Base-by-base conservation (phyloP, 2,113 vertebrate species). In the Sander vitreus region DNA sequence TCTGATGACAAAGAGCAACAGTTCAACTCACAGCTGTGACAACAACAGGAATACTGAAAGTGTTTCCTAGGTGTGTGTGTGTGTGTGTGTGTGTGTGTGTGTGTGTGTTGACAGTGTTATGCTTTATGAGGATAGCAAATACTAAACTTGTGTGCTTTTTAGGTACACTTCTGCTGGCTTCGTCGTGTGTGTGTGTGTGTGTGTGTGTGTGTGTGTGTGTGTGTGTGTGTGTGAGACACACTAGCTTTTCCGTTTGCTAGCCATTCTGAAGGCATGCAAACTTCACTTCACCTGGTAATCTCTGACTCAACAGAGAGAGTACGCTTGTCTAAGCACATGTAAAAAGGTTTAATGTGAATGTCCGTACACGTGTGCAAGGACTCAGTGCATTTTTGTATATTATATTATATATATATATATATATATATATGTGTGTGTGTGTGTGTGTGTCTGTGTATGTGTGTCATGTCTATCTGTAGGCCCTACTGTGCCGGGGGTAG, bases 391-490 rank as follows among this genome's bases (percentile, higher is more conserved):
- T 39, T 39, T 71, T 25, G 54, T 15, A 7, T 51, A 27, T 27
- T 27, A 27, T 27, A 27, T 27, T 27, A 3, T 21, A 15, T 30
- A 27, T 30, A 4, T 30, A 30, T 30, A 2, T 27, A 3, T 27
- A 2, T 27, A 27, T 27, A 3, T 30, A 4, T 23, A 15, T 67
- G 53, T 64, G 33, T 55, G 27, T 68, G 55, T 70, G 51, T 75
- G 69, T 77, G 25, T 59, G 65, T 91, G 54, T 78, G 30, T 47
- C 70, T 80, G 59, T 81, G 43, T 73, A 25, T 74, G 54, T 54
- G 66, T 3, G 2, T 64, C 15, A 21, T 91, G 80, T 91, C 68
- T 95, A 94, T 95, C 94, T 94, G 91, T 93, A 93, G 78, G 93
- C 92, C 86, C 93, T 92, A 91, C 75, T 85, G 73, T 85, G 90